A percentile compares a stretch with the other conserved stretches of the same genome.
Conservation (phyloP, 2,888 invertebrate species). For the Synanthedon formicaeformis region DNA sequence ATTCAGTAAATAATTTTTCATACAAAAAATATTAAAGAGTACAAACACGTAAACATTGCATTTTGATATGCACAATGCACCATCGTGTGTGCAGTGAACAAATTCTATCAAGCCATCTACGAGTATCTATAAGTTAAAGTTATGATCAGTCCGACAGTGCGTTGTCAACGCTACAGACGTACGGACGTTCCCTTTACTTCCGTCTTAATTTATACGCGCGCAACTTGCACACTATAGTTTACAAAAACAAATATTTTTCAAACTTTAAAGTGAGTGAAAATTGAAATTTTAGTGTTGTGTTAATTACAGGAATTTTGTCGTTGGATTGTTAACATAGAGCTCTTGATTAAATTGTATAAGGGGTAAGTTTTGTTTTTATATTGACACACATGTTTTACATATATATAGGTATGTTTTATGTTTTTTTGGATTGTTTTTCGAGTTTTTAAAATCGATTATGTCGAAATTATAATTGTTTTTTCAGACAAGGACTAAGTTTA, state of each 20-base stretch:
- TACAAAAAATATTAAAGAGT: background rate
- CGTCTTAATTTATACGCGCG: constrained; percentile 20
- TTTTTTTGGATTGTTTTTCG: too few relatives aligned
- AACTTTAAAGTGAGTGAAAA: background rate
- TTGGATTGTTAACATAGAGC: background rate
- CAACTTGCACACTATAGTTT: constrained; percentile 1
- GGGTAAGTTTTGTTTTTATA: background rate
- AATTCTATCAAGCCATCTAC: too few relatives aligned
- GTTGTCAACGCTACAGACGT: constrained; percentile 24
- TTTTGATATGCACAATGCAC: background rate
- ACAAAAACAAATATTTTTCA: background rate
- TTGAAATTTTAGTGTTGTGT: background rate
- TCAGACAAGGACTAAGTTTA: too few relatives aligned
- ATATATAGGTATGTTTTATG: too few relatives aligned
- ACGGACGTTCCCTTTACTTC: constrained; percentile 19
- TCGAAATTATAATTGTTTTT: too few relatives aligned
- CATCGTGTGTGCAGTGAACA: background rate
- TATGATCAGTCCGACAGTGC: constrained; percentile 13
- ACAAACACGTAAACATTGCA: background rate
- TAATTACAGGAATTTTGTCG: constrained; percentile 2
- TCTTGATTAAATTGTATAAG: background rate
- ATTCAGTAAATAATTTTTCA: too few relatives aligned
- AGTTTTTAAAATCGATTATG: too few relatives aligned
- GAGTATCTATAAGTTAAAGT: too few relatives aligned
- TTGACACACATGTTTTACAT: background rate